These are phyloP conservation scores for Columba guinea DNA, from an alignment of 2,797 vertebrate species.

Conservation along the genomic window DNA sequence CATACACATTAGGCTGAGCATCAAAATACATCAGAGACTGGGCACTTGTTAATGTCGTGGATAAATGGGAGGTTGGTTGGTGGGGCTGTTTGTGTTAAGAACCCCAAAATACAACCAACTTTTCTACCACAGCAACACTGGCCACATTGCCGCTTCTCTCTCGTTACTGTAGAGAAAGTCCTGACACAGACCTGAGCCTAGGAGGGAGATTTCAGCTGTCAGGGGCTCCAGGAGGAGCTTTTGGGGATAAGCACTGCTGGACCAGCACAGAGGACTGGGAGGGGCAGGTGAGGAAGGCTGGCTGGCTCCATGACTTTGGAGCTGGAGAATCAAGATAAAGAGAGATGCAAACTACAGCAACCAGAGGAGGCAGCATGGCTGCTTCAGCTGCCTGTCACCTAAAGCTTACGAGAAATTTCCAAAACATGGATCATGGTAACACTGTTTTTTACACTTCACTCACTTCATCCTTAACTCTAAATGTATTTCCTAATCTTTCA, in stretches of 20 bases:
- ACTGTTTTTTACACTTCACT: not conserved
- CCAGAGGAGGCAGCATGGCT: not conserved
- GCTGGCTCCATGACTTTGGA: not conserved
- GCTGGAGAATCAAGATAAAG: not conserved
- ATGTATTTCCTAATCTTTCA: not conserved
- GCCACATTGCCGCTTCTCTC: not conserved
- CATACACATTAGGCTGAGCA: not conserved
- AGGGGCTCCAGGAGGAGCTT: not conserved
- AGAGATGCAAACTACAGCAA: not conserved
- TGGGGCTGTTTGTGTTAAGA: not conserved
- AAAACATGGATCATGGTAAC: not conserved
- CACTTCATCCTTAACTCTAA: not conserved
- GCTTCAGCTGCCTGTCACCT: not conserved
- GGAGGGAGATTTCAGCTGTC: not conserved
- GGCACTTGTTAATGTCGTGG: not conserved
- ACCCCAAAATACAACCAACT: not conserved
- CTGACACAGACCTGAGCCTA: not conserved
- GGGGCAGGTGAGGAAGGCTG: not conserved
- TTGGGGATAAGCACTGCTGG: not conserved
- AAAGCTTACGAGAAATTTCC: not conserved
- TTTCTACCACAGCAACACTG: not conserved
- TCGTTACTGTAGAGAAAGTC: not conserved
- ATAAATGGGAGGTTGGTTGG: not conserved
- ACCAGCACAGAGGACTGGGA: not conserved
- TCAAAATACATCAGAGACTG: not conserved